Evolutionary conservation across 2,888 invertebrate species (phyloP), one percentile per base, ranked within the genome.

Genomic region (Nemoura dubitans): DNA sequence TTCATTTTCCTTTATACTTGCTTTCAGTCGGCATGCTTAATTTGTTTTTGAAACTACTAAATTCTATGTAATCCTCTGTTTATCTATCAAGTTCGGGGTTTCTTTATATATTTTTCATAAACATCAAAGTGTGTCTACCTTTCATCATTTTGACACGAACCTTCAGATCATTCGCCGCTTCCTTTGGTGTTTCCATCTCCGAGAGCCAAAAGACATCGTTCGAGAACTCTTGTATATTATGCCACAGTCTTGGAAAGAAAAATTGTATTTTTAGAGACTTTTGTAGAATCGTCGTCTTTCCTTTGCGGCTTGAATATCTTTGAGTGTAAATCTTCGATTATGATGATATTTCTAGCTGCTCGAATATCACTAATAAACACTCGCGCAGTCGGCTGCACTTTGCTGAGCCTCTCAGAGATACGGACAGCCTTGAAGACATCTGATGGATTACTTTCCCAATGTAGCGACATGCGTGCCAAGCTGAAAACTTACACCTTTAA

Each of bases 261-360:
- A 84, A 84, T 59, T 84, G 84, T 84, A 84, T 84, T 84, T 84
- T 84, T 84, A 84, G 84, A 84, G 84, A 84, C 27, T 36, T 43
- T 84, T 59, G n/a, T 29, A 84, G 43, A 76, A 29, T 1, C 30
- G 81, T 81, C 81, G 16, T 27, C 26, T 10, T 59, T 59, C 78
- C 28, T 78, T 78, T 78, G 78, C 5, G 21, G 28, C 29, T 29
- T 30, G n/a, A 81, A 30, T 29, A 29, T 27, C 16, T 78, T 26
- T 1, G 78, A 59, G 59, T 59, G 59, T 59, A 59, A 59, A 59
- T 78, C 78, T 26, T 27, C 78, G 78, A 78, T 78, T 78, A 78
- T 78, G 28, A 59, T 59, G 59, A 59, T 21, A 59, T 59, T 59
- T 59, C 59, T 59, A 59, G 59, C 59, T 1, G 59, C 59, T 59